Conservation (phyloP, 2,797 vertebrate species). For the Pogoniulus pusillus region DNA sequence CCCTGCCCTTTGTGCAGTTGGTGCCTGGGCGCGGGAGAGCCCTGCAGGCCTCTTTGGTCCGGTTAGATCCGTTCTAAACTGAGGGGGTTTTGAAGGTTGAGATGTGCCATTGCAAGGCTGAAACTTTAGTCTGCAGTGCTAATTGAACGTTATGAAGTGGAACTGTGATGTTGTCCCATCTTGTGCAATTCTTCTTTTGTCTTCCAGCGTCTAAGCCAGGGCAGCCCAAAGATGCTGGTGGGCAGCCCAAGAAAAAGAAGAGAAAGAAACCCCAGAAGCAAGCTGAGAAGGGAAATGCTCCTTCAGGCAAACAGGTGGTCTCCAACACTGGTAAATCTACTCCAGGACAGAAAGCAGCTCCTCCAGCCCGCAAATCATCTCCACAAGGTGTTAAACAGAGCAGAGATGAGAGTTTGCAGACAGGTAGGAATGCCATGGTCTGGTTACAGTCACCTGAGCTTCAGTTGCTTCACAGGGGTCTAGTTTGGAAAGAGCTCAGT, state of each 20-base stretch:
- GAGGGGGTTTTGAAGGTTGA: accelerated
- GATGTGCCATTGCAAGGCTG: accelerated
- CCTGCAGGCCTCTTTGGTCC: accelerated
- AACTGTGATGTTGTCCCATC: accelerated
- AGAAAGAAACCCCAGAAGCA: constrained; percentile 74
- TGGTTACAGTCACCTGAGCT: background rate
- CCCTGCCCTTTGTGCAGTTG: accelerated
- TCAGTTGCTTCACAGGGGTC: accelerated
- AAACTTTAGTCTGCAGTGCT: background rate
- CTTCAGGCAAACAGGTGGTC: background rate
- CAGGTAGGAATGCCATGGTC: constrained; percentile 17
- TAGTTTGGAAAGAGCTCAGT: background rate
- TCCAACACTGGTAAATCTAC: background rate
- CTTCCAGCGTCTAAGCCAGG: constrained; percentile 74
- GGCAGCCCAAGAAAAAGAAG: constrained; percentile 77
- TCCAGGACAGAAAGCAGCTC: background rate
- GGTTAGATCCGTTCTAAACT: background rate
- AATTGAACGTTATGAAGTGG: background rate
- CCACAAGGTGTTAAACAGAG: background rate
- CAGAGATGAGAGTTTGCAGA: background rate
- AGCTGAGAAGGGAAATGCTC: background rate
- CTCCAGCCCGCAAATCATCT: background rate
- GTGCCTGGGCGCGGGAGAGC: background rate
- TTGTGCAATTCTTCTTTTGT: background rate
- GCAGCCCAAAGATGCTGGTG: constrained; percentile 49